Evolutionary conservation across 64 coral and sea anemone species (phyloP).

Genomic region (Cladopsammia gracilis): DNA sequence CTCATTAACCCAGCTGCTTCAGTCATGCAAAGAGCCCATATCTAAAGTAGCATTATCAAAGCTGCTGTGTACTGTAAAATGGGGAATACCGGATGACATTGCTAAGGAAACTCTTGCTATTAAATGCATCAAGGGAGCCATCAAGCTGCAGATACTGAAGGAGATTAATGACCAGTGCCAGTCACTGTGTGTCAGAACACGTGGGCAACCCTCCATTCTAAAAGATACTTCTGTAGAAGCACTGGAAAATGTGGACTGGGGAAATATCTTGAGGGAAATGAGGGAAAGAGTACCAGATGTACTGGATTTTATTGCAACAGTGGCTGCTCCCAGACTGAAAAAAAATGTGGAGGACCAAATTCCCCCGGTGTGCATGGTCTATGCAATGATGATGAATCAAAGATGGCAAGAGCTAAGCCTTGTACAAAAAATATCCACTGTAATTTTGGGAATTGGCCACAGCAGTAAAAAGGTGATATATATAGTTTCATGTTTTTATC

Average conservation of each 20-base stretch:
- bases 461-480: background rate
- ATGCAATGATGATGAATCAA: slow-evolving; percentile 21
- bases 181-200: background rate
- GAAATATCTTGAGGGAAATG: background rate
- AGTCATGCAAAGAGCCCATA: slow-evolving; percentile 16
- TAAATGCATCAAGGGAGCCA: slow-evolving; percentile 5
- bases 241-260: background rate
- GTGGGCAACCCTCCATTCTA: slow-evolving; percentile 1
- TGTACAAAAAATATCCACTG: slow-evolving; percentile 8
- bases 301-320: slow-evolving; percentile 24
- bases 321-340: slow-evolving; percentile 15
- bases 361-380: slow-evolving; percentile 20
- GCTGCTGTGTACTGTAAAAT: background rate
- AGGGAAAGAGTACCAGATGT: slow-evolving; percentile 26
- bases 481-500: no score
- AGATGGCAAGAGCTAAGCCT: slow-evolving; percentile 40
- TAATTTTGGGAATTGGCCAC: slow-evolving; percentile 2
- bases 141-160: background rate
- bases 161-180: slow-evolving; percentile 5
- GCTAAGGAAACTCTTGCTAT: background rate
- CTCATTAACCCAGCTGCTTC: background rate
- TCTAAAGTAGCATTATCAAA: background rate
- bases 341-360: background rate
- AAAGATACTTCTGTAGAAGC: slow-evolving; percentile 10
- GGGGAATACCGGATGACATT: slow-evolving; percentile 25